A percentile compares a stretch with the other conserved stretches of the same genome.
Evolutionary conservation across 2,113 vertebrate species (phyloP).

Genomic region (Phrynosoma blainvillii): DNA sequence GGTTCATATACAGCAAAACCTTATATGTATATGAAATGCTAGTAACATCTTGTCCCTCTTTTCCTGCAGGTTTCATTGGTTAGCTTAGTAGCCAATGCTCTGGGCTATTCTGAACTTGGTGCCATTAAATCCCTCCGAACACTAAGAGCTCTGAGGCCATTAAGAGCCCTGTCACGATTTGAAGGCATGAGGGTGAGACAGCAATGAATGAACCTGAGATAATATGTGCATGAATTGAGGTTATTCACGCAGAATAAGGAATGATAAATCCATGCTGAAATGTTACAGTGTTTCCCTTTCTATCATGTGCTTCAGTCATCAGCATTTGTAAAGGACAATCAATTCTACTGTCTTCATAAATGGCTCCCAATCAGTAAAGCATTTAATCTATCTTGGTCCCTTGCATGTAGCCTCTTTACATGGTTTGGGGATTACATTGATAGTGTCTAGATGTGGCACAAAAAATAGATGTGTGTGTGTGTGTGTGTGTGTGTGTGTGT

Average conservation of each 20-base stretch:
- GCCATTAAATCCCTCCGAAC: conserved; percentile 97
- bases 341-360: background rate
- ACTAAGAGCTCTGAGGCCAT: conserved; percentile 92
- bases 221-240: conserved; percentile 46
- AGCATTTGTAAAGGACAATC: conserved; percentile 19
- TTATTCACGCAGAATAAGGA: conserved; percentile 32
- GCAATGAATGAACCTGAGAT: conserved; percentile 45
- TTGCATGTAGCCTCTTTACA: background rate
- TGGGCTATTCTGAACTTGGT: conserved; percentile 87
- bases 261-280: conserved; percentile 42
- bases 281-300: conserved; percentile 24
- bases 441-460: too few species aligned
- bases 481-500: background rate
- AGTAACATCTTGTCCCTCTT: conserved; percentile 34
- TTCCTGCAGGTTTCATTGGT: conserved; percentile 90
- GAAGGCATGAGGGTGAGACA: conserved; percentile 98
- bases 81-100: conserved; percentile 89
- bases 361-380: background rate
- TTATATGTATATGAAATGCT: background rate
- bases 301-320: conserved; percentile 20
- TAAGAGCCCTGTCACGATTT: conserved; percentile 96
- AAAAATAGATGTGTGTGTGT: background rate
- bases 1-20: too few species aligned
- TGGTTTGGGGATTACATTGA: background rate
- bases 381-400: background rate